A percentile compares a stretch with the other conserved stretches of the same genome.
Evolutionary conservation across 2,113 vertebrate genomes (phyloP).

Genomic region (Tauraco erythrolophus): DNA sequence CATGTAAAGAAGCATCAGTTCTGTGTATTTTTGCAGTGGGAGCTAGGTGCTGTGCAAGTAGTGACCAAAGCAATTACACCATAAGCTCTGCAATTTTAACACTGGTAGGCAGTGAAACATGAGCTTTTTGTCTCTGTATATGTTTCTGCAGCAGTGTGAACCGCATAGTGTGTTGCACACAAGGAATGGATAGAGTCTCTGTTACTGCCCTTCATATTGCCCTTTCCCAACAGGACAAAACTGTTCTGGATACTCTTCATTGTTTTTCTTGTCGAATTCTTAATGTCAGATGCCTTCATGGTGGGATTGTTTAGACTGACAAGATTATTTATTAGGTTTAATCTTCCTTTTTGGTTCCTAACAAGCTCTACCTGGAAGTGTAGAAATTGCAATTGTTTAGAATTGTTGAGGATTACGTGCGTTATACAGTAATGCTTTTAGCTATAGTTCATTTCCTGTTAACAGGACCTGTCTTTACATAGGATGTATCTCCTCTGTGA

Average conservation of each 20-base stretch:
- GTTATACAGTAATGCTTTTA: not conserved
- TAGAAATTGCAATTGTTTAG: not conserved
- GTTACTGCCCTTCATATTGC: not conserved
- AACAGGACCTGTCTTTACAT: not conserved
- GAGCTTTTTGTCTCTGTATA: not conserved
- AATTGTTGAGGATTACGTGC: not conserved
- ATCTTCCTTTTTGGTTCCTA: not conserved
- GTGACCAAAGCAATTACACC: not conserved
- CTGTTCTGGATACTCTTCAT: not conserved
- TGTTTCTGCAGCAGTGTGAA: not conserved
- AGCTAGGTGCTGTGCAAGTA: not conserved
- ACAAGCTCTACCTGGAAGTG: not conserved
- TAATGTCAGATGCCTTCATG: not conserved
- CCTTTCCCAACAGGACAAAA: not conserved
- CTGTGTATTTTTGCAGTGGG: not conserved
- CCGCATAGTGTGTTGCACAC: rapidly evolving
- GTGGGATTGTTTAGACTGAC: not conserved
- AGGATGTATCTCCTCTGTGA: not conserved
- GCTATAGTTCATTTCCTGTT: not conserved
- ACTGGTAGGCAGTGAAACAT: not conserved
- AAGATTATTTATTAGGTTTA: not conserved
- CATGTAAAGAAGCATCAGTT: not conserved
- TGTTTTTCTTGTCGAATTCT: not conserved
- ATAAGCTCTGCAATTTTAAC: not conserved
- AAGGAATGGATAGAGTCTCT: not conserved